Base-by-base conservation (phyloP, 2,797 vertebrate species). In the Enteromius thamalakanensis region DNA sequence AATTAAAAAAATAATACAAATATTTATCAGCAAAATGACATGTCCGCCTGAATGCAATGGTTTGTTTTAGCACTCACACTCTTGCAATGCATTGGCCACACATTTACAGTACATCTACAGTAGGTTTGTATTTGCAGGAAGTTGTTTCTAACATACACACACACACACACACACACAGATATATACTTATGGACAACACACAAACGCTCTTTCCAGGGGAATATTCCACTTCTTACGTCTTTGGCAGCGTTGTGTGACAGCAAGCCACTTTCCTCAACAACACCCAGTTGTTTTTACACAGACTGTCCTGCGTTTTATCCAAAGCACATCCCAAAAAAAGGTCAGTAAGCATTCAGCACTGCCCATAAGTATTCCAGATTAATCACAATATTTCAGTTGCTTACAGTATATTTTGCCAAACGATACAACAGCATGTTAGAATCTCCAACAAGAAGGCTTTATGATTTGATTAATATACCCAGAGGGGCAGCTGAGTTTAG, bases 291-390 rank as follows among this genome's bases (percentile, higher is more conserved):
- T 83, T 76, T 69, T 68, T 45, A 62, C 32, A 67, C 7, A 60
- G 37, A 32, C 51, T 60, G 49, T 74, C 40, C 42, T 37, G 69
- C 69, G 42, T 32, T 84, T 78, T 47, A 82, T 74, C 60, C 58
- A 17, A 10, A 70, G 75, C 80, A 80, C 85, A 84, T 69, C 83
- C 72, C 60, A 82, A 71, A 77, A 76, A 76, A 84, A 26, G 76
- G 77, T 85, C 78, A 79, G 77, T 53, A 19, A 64, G 14, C 42
- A 23, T 79, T 62, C 51, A 55, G 17, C 17, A 3, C 14, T 67
- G 34, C n/a, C 34, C 45, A 23, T 7, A 26, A 17, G 21, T 74
- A 45, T 69, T 76, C 10, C 45, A 29, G 49, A 69, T 68, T 32
- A 67, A 67, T 82, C 49, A 77, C 17, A 29, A 34, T 40, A 80